A percentile compares a stretch with the other conserved stretches of the same genome.
These are phyloP conservation scores for Dicyrtoma fusca DNA, from an alignment of 2,888 invertebrate species.

Conservation along the genomic window DNA sequence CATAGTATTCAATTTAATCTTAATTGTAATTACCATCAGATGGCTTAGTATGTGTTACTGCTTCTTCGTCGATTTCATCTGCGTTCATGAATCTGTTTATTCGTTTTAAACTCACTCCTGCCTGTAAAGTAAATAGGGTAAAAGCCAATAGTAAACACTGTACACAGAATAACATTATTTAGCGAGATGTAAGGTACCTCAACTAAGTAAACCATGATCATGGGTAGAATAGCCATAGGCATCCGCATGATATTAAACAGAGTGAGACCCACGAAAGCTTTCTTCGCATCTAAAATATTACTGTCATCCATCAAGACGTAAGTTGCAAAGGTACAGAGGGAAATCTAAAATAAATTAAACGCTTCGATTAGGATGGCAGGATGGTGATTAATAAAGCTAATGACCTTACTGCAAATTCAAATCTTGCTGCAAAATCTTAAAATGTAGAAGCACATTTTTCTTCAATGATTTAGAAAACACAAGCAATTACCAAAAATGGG, in stretches of 20 bases:
- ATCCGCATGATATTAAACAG: conserved; percentile 66
- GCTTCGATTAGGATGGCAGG: too few relatives aligned
- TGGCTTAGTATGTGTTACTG: conserved; percentile 79
- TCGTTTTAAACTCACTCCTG: conserved; percentile 85
- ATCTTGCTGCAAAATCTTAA: too few relatives aligned
- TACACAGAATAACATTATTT: not conserved
- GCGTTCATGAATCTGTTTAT: conserved; percentile 90
- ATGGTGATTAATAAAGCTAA: too few relatives aligned
- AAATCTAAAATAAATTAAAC: too few relatives aligned
- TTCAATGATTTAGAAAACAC: too few relatives aligned
- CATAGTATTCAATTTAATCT: too few relatives aligned
- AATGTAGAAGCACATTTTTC: too few relatives aligned
- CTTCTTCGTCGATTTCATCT: conserved; percentile 81
- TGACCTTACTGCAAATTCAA: too few relatives aligned
- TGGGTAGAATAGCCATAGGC: conserved; percentile 63
- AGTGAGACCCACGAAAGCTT: conserved; percentile 66
- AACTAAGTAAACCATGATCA: conserved; percentile 71
- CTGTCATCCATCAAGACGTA: conserved; percentile 64
- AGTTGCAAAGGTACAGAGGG: conserved; percentile 84
- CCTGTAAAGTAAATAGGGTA: too few relatives aligned
- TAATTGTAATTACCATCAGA: too few relatives aligned
- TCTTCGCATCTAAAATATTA: conserved; percentile 66
- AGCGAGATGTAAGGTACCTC: conserved; percentile 69
- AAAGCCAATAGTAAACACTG: too few relatives aligned
- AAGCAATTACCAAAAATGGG: conserved; percentile 62